These are phyloP conservation scores for Zoroaster sp. DNA, from an alignment of 53 echinoderm and acorn worm species.

Conservation along the genomic window DNA sequence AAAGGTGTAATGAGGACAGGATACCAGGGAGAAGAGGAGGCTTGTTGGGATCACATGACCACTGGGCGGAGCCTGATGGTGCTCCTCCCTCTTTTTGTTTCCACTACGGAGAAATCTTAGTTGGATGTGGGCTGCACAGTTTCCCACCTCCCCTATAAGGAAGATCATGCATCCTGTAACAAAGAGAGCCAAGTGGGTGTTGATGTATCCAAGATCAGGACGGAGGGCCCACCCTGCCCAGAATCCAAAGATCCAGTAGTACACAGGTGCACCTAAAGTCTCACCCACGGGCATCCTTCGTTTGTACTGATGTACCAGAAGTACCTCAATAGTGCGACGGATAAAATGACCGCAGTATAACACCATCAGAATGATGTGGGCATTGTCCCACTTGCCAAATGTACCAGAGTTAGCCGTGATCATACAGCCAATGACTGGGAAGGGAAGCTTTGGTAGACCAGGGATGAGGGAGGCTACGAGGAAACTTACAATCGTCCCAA, in stretches of 20 bases:
- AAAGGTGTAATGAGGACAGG: constrained; percentile 56
- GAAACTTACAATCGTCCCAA: constrained; percentile 39
- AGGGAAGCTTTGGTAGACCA: constrained; percentile 31
- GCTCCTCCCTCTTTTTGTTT: background rate
- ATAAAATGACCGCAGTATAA: constrained; percentile 44
- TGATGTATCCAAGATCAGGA: constrained; percentile 45
- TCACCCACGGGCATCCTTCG: constrained; percentile 26
- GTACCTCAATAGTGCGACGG: constrained; percentile 45
- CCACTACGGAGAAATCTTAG: constrained; percentile 41
- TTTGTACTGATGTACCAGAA: constrained; percentile 49
- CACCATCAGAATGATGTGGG: constrained; percentile 34
- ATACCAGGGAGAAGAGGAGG: constrained; percentile 36
- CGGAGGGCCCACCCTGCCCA: constrained; percentile 57
- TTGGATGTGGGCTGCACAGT: constrained; percentile 48
- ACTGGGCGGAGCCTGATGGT: background rate
- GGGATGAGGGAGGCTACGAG: constrained; percentile 35
- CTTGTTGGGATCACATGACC: constrained; percentile 49
- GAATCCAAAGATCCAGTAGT: constrained; percentile 55
- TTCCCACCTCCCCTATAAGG: constrained; percentile 45
- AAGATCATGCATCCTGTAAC: constrained; percentile 17
- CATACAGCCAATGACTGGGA: constrained; percentile 51
- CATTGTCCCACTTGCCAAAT: constrained; percentile 20
- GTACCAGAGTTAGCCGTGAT: constrained; percentile 18
- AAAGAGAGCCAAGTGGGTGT: constrained; percentile 29
- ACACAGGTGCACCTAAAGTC: constrained; percentile 41